Evolutionary conservation across 2,888 invertebrate species (phyloP).

Genomic region (Aromia moschata): DNA sequence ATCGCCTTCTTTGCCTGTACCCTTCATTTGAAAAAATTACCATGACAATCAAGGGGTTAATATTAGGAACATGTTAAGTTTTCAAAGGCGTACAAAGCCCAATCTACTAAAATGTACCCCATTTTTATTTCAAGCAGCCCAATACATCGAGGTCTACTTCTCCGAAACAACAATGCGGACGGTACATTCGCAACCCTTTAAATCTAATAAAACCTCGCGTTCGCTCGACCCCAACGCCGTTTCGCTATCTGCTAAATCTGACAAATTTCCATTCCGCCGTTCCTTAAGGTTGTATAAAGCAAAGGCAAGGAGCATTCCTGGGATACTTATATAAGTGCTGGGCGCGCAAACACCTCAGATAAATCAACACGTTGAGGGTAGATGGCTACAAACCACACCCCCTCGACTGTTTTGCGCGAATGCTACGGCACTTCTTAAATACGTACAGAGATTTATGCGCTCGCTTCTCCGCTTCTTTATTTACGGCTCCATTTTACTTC

Average conservation of each 20-base stretch:
- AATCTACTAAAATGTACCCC: neutral
- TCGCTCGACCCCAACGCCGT: constrained; percentile 27
- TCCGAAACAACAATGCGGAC: constrained; percentile 2
- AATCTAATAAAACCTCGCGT: constrained; percentile 42
- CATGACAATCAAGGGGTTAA: too few relatives aligned
- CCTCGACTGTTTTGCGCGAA: constrained; percentile 33
- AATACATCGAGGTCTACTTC: neutral
- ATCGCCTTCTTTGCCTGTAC: too few relatives aligned
- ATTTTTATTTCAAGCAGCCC: neutral
- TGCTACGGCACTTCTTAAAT: constrained; percentile 42
- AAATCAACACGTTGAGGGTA: constrained; percentile 34
- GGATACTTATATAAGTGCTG: constrained; percentile 33
- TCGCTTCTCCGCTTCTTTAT: constrained; percentile 42
- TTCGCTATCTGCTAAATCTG: constrained; percentile 22
- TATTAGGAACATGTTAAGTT: too few relatives aligned
- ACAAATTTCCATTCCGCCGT: constrained; percentile 22
- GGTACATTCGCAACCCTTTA: constrained; percentile 39
- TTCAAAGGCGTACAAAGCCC: too few relatives aligned
- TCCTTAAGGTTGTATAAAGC: constrained; percentile 23
- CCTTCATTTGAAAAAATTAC: too few relatives aligned
- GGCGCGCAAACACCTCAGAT: constrained; percentile 38
- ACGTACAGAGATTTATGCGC: constrained; percentile 45
- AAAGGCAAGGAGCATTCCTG: constrained; percentile 22
- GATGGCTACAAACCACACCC: constrained; percentile 47
- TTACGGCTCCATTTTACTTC: constrained; percentile 37